Conservation (phyloP, 2,113 vertebrate species). For the Ifrita kowaldi region DNA sequence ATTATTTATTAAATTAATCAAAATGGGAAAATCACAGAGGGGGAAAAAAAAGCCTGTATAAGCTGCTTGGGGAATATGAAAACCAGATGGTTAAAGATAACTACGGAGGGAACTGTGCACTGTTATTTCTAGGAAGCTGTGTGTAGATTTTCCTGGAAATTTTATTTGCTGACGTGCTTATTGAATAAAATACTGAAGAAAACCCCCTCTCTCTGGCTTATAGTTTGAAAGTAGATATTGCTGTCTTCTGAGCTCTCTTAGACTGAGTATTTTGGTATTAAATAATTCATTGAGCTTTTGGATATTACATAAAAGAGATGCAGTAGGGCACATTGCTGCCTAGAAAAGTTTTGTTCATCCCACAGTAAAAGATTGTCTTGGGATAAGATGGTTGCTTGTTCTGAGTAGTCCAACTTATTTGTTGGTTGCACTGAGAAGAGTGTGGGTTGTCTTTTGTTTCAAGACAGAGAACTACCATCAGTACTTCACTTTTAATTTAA, state of each 20-base stretch:
- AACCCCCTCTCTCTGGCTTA: not conserved
- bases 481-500: not conserved
- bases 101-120: not conserved
- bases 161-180: not conserved
- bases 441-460: not conserved
- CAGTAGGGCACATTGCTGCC: not conserved
- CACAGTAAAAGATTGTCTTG: not conserved
- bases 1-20: conserved; percentile 13
- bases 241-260: conserved; percentile 35
- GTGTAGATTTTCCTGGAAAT: not conserved
- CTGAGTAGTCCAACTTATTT: not conserved
- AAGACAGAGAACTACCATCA: not conserved
- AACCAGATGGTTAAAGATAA: not conserved
- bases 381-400: not conserved
- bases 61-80: not conserved
- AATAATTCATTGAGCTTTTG: not conserved
- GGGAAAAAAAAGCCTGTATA: rapidly evolving
- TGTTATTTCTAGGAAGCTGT: not conserved
- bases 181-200: conserved; percentile 72
- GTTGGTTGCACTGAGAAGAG: not conserved
- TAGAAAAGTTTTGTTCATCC: not conserved
- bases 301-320: not conserved
- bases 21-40: not conserved
- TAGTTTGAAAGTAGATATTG: conserved; percentile 51
- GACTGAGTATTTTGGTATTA: not conserved